phyloP scores from a whole-genome alignment of 1,140 invertebrate genomes.

The Lineus longissimus region DNA sequence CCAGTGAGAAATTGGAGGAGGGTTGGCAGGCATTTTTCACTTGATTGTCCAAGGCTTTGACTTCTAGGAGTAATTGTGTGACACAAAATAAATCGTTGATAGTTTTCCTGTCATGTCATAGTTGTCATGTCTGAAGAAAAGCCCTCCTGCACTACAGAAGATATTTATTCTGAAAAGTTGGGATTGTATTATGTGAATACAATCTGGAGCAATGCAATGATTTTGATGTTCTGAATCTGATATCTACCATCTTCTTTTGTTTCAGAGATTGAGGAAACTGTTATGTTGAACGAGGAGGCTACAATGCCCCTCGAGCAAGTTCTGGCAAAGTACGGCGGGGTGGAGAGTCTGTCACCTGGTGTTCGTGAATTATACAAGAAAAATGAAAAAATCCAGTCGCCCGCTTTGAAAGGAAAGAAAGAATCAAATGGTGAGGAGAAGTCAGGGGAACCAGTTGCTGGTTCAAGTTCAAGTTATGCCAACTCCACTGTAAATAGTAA shows the following conservation, averaged over 20 bases:
- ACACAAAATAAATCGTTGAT: no score
- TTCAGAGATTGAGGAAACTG: constrained; percentile 36
- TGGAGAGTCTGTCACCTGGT: background rate
- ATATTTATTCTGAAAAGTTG: no score
- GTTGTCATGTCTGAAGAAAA: no score
- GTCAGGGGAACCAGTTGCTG: background rate
- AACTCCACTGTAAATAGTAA: constrained; percentile 11
- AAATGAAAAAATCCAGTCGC: constrained; percentile 33
- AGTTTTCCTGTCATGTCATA: no score
- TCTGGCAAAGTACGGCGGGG: constrained; percentile 62
- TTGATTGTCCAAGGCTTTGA: no score
- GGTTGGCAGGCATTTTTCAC: no score
- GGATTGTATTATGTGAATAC: no score
- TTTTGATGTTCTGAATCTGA: no score
- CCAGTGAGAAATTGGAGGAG: no score
- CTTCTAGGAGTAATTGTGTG: no score
- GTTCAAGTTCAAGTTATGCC: constrained; percentile 7
- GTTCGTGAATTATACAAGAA: constrained; percentile 4
- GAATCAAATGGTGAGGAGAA: background rate
- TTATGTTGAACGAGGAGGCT: constrained; percentile 74
- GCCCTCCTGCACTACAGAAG: no score
- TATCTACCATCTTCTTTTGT: background rate
- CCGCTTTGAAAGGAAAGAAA: constrained; percentile 32
- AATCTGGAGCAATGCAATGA: no score
- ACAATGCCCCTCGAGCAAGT: constrained; percentile 76